Evolutionary conservation across 2,797 vertebrate genomes (phyloP), one percentile per base, ranked within the genome.

Genomic region (Sebastiscus tertius): DNA sequence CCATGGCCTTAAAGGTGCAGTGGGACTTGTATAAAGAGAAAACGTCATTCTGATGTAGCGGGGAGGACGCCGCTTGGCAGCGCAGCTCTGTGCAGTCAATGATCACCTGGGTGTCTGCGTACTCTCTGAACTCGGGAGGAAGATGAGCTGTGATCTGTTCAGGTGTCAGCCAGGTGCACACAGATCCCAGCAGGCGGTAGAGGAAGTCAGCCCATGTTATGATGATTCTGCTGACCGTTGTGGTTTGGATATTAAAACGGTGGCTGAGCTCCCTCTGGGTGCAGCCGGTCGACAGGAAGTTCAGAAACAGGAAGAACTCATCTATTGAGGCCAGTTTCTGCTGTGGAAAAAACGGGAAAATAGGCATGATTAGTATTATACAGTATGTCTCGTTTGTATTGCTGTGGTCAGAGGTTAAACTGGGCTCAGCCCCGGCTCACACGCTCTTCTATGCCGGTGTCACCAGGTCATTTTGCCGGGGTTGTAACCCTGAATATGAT

Each of bases 351-450:
- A 34, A 2, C 6, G 33, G 16, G 36, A 63, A 36, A 33, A 36
- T 36, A 36, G 1, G n/a, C n/a, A 63, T 36, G 11, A 39, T 36
- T 39, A 24, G 34, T 36, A 22, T 22, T 36, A 22, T 3, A 22
- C 0, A 14, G 31, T 63, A 22, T 36, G 8, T 36, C 0, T 42
- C 18, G 2, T 22, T n/a, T 22, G n/a, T 11, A 34, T 22, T 12
- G 31, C 0, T 58, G 0, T 42, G 39, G 39, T 42, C 14, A 16
- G 39, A 0, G 13, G 39, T 42, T 42, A 42, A 16, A 42, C 39
- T 42, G 39, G 39, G 0, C 39, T 42, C 39, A 42, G 39, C 6
- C 39, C 39, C 39, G 39, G 39, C 6, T 42, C 39, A 42, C 6
- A 42, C 14, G 14, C 39, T 42, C 39, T 42, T 42, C 39, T 42